Percentiles rank a stretch among this genome's conserved stretches.
phyloP scores from a whole-genome alignment of 2,888 invertebrate genomes.

The Hemithea aestivaria region DNA sequence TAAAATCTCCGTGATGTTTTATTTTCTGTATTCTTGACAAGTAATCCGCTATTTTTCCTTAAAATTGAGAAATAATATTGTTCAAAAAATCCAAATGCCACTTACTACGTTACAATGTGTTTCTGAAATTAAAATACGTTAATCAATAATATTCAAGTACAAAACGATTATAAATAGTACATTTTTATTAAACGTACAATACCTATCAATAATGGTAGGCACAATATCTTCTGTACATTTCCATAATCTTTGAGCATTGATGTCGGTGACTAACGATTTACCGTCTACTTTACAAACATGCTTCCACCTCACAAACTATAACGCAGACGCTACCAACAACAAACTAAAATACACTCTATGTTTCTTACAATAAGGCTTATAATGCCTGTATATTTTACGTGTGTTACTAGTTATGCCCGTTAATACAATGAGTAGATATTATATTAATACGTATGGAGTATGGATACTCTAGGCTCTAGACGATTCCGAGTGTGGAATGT shows the following conservation, averaged over 20 bases:
- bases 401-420: conserved; percentile 9
- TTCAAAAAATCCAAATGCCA: no score
- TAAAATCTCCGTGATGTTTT: no score
- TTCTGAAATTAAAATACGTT: no score
- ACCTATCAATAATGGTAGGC: no score
- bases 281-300: conserved; percentile 46
- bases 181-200: no score
- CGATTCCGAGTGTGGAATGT: conserved; percentile 10
- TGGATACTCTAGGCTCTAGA: conserved; percentile 8
- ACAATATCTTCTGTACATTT: conserved; percentile 33
- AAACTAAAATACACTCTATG: background rate
- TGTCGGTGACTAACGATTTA: conserved; percentile 58
- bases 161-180: no score
- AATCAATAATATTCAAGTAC: no score
- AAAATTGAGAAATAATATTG: no score
- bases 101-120: no score
- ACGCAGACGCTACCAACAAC: conserved; percentile 1
- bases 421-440: conserved; percentile 19
- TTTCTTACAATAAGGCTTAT: conserved; percentile 1
- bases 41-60: no score
- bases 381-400: background rate
- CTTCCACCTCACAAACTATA: conserved; percentile 34
- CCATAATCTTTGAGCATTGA: conserved; percentile 47
- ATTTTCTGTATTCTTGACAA: no score
- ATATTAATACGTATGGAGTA: conserved; percentile 17